Evolutionary conservation across 2,888 invertebrate genomes (phyloP), one percentile per base, ranked within the genome.

Genomic region (Sepioteuthis lessoniana): DNA sequence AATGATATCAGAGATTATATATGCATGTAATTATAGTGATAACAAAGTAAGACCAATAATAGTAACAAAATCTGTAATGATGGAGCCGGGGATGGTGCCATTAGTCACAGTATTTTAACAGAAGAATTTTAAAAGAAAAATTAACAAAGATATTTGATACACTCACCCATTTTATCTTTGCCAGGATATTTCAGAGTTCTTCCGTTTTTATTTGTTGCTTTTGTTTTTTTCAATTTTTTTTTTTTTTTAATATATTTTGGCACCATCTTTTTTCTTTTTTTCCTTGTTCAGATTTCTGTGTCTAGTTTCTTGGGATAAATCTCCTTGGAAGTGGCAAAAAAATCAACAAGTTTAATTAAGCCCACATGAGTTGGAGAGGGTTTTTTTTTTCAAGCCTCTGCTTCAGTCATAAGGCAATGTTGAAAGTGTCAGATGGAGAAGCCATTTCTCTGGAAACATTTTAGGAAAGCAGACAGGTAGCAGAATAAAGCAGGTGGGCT

Each of bases 331-430:
- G 76, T n/a, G 76, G n/a, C 13, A 35, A 76, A 76, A 55, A n/a
- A n/a, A 76, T 76, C 76, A 35, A 76, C 76, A 76, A 76, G 76
- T 76, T 76, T n/a, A 76, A 76, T 76, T 76, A n/a, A 35, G 76
- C 76, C n/a, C n/a, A n/a, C n/a, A 76, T 35, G 76, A n/a, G n/a
- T 76, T 25, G 0, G n/a, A 35, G 13, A 76, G 19, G 2, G 13
- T 0, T n/a, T n/a, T n/a, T 76, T n/a, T n/a, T n/a, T n/a, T 76
- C 21, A 21, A 35, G 76, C 16, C 19, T 13, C 3, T 35, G n/a
- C 60, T n/a, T 35, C 76, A 76, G n/a, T 10, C n/a, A n/a, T 21
- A 1, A 76, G n/a, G n/a, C 16, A n/a, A 13, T 16, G 76, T 19
- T 76, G n/a, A 76, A 10, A 31, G 31, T 76, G 76, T 76, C 76